Evolutionary conservation across 2,113 vertebrate genomes (phyloP).

Genomic region (Hucho hucho): DNA sequence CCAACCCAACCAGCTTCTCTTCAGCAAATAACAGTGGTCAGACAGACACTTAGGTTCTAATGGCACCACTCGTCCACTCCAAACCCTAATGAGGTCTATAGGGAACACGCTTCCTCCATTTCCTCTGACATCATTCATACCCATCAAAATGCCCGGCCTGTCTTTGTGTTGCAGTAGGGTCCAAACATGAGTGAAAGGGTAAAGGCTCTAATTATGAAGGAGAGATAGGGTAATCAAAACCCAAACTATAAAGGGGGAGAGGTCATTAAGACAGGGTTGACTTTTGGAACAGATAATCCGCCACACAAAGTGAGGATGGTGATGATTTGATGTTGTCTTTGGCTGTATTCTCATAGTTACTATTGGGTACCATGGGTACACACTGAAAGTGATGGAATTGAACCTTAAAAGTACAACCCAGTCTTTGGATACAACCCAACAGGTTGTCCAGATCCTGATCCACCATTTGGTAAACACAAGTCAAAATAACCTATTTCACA

Average conservation of each 20-base stretch:
- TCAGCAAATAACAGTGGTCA: constrained; percentile 15
- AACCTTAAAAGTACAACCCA: too few relatives aligned
- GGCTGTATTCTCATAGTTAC: not conserved
- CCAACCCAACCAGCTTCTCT: not conserved
- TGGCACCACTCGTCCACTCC: constrained; percentile 16
- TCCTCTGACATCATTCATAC: not conserved
- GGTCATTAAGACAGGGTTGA: not conserved
- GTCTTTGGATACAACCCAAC: too few relatives aligned
- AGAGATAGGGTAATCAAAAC: not conserved
- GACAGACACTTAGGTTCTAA: constrained; percentile 15
- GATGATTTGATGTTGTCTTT: not conserved
- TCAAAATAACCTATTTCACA: too few relatives aligned
- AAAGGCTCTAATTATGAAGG: not conserved
- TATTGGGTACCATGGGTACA: too few relatives aligned
- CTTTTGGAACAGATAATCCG: not conserved
- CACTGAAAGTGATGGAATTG: not conserved
- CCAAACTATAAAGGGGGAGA: not conserved
- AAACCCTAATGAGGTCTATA: constrained; percentile 39
- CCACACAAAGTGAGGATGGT: not conserved
- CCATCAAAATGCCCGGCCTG: not conserved
- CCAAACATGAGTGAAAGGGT: not conserved
- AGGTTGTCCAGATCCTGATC: too few relatives aligned
- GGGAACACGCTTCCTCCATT: constrained; percentile 20
- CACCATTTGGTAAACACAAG: too few relatives aligned
- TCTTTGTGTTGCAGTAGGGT: not conserved